Evolutionary conservation across 2,888 invertebrate species (phyloP), one percentile per base, ranked within the genome.

Genomic region (Acronicta leporina): DNA sequence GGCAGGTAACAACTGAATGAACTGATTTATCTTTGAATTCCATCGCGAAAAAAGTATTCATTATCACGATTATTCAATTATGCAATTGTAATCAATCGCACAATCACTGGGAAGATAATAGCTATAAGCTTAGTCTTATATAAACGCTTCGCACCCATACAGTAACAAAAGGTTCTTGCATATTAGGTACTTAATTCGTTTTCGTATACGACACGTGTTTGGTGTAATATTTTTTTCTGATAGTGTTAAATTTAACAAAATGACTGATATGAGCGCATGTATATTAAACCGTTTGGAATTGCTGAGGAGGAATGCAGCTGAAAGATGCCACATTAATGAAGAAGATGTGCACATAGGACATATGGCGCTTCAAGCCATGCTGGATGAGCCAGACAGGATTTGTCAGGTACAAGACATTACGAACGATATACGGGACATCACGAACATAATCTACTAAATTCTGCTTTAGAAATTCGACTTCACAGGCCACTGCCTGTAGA

Each of bases 301-400:
- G 5, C 63, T 87, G n/a, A 85, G 66, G 46, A 58, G 77, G 33
- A 80, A 75, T 60, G 83, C 87, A 13, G 84, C 84, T 8, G 63
- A 74, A 16, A 79, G 74, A 33, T 81, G 80, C 49, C 73, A 79
- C 50, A 79, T 87, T 35, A 48, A 75, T 0, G 82, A 84, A 13
- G 73, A 80, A 33, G 74, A 77, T 16, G 83, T 87, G 25, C 88
- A 88, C 53, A 68, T 87, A 0, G 88, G 88, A 30, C 87, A 88
- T 70, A 27, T 88, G 10, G 49, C 75, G 10, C 65, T 88, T 13
- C 81, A 88, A 65, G 83, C 77, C 9, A 75, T 88, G 80, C 53
- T 81, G 47, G 81, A 84, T 8, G 70, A 68, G 0, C 86, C 88
- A 3, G 63, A 77, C 0, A 52, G 41, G 14, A 56, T 83, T 8